Percentiles rank a stretch among this genome's conserved stretches.
Conservation (phyloP, 2,797 vertebrate species). For the Gambusia yucatana region DNA sequence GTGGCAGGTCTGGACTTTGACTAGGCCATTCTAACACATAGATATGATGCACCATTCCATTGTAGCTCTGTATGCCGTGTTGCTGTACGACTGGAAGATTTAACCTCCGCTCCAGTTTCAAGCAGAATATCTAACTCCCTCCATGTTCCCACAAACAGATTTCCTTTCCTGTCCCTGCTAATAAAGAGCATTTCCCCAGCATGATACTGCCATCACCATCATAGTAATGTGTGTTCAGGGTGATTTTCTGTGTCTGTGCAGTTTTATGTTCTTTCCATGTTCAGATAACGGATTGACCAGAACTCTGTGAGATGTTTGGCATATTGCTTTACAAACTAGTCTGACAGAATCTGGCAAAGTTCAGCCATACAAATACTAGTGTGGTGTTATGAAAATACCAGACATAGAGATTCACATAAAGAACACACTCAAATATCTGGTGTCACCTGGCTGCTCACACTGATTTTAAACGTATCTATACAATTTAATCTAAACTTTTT, state of each 20-base stretch:
- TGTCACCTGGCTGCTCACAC: conserved; percentile 22
- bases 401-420: not conserved
- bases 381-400: not conserved
- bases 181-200: not conserved
- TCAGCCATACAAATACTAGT: not conserved
- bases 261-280: not conserved
- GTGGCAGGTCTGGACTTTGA: not conserved
- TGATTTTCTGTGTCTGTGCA: not conserved
- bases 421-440: conserved; percentile 9
- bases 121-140: not conserved
- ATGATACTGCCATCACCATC: not conserved
- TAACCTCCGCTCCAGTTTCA: not conserved
- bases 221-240: not conserved
- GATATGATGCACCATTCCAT: not conserved
- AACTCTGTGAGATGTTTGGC: not conserved
- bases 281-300: not conserved
- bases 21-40: not conserved
- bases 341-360: not conserved
- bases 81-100: not conserved
- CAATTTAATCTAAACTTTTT: conserved; percentile 46
- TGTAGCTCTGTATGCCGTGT: not conserved
- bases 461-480: conserved; percentile 31
- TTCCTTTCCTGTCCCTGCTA: not conserved
- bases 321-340: not conserved
- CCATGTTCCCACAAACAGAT: not conserved